Evolutionary conservation across 2,113 vertebrate species (phyloP).

Genomic region (Calyptommatus sinebrachiatus): DNA sequence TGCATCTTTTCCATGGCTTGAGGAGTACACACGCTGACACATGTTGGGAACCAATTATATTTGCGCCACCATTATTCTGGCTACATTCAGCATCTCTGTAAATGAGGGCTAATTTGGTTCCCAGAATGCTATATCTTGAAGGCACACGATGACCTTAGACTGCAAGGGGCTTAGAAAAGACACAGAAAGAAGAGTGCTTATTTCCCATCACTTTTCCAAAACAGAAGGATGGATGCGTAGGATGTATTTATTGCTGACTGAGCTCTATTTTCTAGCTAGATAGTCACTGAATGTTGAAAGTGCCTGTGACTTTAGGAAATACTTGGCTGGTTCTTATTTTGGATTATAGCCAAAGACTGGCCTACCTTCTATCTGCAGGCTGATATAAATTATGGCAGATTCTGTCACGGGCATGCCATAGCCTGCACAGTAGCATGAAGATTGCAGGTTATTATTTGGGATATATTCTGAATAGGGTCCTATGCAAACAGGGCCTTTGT

Average conservation of each 20-base stretch:
- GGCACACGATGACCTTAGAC: constrained; percentile 71
- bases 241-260: constrained; percentile 1
- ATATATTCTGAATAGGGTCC: no score
- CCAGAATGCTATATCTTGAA: constrained; percentile 72
- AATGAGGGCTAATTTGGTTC: constrained; percentile 78
- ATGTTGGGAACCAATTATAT: constrained; percentile 79
- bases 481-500: no score
- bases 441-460: no score
- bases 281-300: background rate
- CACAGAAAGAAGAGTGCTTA: constrained; percentile 52
- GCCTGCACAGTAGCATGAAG: no score
- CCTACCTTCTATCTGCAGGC: background rate
- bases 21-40: constrained; percentile 74
- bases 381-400: no score
- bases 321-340: background rate
- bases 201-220: constrained; percentile 41
- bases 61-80: constrained; percentile 74
- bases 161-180: constrained; percentile 56
- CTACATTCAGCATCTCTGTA: constrained; percentile 73
- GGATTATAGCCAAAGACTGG: background rate
- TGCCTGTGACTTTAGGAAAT: background rate
- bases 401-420: no score
- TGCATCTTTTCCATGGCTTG: constrained; percentile 77
- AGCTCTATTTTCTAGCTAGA: background rate
- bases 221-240: background rate